Evolutionary conservation across 2,113 vertebrate species (phyloP), one percentile per base, ranked within the genome.

Genomic region (Theristicus caerulescens): DNA sequence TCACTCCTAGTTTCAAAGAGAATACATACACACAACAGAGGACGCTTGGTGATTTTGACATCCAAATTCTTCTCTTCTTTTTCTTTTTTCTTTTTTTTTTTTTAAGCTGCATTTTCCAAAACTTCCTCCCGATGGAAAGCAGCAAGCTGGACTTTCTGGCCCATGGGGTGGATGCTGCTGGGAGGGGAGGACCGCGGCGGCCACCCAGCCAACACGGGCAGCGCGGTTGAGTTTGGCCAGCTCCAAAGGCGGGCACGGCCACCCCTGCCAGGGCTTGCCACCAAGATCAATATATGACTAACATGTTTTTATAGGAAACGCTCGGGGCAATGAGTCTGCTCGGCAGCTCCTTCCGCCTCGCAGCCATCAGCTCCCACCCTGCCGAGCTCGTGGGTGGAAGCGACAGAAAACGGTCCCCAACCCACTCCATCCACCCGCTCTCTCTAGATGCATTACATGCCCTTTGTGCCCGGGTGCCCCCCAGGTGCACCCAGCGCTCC

Each of bases 1-100:
- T 99, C 94, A 99, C 98, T 59, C 99, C 99, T 99, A 91, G 82
- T 74, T n/a, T 78, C 78, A 86, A 66, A 95, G 77, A 96, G 90
- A 95, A 71, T 13, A 92, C 90, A 92, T 13, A 94, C 76, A 92
- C 80, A 90, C 93, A 95, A 57, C 71, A 84, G 58, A 85, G 91
- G 81, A 32, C 0, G 62, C 66, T 80, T 9, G 70, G 78, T 94
- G 42, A 96, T 26, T 69, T 34, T 38, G 27, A n/a, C 54, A 80
- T 27, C 66, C 89, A 61, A 51, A 52, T 3, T 10, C 7, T 49
- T 15, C 6, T 66, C 3, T 31, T 7, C n/a, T 5, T 32, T 7
- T 47, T 34, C 7, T 10, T 8, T 22, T 24, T 5, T 14, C 13
- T 9, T 10, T 20, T 20, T 3, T 16, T 21, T 24, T 7, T 46